These are phyloP conservation scores for Conomelus anceps DNA, from an alignment of 2,888 invertebrate genomes.

Conservation along the genomic window DNA sequence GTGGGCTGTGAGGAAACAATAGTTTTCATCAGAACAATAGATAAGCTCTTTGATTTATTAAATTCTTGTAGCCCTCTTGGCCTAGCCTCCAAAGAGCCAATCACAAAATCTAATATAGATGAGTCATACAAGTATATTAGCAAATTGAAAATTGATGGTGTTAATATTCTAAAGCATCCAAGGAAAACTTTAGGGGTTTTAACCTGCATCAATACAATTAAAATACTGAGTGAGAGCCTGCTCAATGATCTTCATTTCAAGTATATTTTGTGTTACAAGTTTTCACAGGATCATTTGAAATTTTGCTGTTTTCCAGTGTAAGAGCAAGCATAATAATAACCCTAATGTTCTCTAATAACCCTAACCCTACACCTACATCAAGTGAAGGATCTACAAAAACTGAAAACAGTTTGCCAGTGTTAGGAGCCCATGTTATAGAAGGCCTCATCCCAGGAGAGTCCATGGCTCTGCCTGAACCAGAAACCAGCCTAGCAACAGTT, in stretches of 20 bases:
- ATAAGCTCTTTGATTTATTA: slow-evolving; percentile 18
- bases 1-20: slow-evolving; percentile 1
- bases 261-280: too few species aligned
- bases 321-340: background rate
- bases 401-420: background rate
- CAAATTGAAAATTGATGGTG: too few species aligned
- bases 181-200: too few species aligned
- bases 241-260: slow-evolving; percentile 7
- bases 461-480: background rate
- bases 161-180: too few species aligned
- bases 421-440: background rate
- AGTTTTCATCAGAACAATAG: slow-evolving; percentile 16
- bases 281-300: too few species aligned
- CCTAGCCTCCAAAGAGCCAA: background rate
- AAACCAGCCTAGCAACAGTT: background rate
- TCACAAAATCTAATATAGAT: too few species aligned
- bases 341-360: background rate
- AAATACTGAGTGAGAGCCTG: background rate
- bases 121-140: too few species aligned
- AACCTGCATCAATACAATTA: slow-evolving; percentile 2
- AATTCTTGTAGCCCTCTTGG: slow-evolving; percentile 8
- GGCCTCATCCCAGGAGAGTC: too few species aligned
- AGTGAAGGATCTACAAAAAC: background rate
- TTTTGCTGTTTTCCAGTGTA: slow-evolving; percentile 2
- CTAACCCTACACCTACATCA: background rate